Conservation (phyloP, 2,113 vertebrate species). For the Halichoerus grypus region DNA sequence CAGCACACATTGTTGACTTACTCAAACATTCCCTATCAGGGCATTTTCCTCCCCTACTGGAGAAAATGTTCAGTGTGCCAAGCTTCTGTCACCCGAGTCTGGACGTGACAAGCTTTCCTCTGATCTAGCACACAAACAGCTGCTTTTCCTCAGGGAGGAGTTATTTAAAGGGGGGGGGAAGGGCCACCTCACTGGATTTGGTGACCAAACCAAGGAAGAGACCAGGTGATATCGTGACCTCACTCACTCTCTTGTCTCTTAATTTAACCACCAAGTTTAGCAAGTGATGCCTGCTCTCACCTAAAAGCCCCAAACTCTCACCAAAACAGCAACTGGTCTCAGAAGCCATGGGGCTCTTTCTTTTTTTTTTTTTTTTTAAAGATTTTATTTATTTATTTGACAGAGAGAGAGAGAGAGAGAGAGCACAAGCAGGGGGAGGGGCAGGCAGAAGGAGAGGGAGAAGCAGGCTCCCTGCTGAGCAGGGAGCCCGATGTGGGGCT, state of each 20-base stretch:
- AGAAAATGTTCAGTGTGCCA: not conserved
- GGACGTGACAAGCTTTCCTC: not conserved
- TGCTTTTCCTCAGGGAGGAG: not conserved
- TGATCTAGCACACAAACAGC: too few species aligned
- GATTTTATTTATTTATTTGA: too few species aligned
- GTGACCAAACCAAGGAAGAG: not conserved
- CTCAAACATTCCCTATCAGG: not conserved
- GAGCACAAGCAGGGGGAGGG: too few species aligned
- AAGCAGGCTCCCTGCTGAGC: too few species aligned
- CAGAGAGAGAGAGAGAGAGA: too few species aligned
- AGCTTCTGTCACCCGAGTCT: not conserved
- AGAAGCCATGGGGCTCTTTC: too few species aligned
- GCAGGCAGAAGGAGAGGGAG: too few species aligned
- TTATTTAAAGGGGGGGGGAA: not conserved
- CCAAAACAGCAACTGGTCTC: too few species aligned
- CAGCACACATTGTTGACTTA: not conserved
- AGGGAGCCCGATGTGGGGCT: too few species aligned
- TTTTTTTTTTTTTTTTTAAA: too few species aligned
- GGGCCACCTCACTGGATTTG: not conserved
- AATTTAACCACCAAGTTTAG: not conserved
- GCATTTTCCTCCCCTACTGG: not conserved
- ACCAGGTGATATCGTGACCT: accelerated
- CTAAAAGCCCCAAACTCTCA: not conserved
- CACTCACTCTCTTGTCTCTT: not conserved
- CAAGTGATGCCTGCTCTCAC: not conserved